Evolutionary conservation across 2,888 invertebrate genomes (phyloP), one percentile per base, ranked within the genome.

Genomic region (Eupelmus urozonus): DNA sequence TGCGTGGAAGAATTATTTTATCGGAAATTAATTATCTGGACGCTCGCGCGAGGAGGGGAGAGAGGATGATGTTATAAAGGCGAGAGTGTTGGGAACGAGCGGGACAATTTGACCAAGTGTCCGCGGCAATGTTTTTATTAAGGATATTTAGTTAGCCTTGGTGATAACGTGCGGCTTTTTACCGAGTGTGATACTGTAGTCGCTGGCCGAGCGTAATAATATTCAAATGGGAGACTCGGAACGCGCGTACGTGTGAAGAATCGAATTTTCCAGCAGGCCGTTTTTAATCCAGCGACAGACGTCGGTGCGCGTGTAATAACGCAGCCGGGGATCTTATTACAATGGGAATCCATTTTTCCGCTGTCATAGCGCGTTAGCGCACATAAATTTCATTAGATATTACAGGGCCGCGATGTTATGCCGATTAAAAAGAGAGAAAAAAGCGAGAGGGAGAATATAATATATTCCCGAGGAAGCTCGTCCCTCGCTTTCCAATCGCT

Each of bases 1-100:
- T 42, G 25, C 51, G 29, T 18, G 23, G n/a, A 60, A 62, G 45
- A 3, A 40, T 63, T n/a, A 13, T 72, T 72, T 72, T 72, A 72
- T 72, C 72, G 63, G 51, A 42, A 55, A 63, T 72, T 72, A 63
- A 62, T 72, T 72, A 72, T 72, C 72, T 40, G 70, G n/a, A 20
- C 60, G n/a, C 18, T 7, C 29, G 49, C 29, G 49, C 57, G 11
- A 4, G 27, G n/a, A n/a, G n/a, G n/a, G n/a, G n/a, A n/a, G 23
- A 18, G 13, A 23, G 34, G 25, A 34, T 67, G n/a, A 20, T n/a
- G 34, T 51, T 20, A 18, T 42, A 69, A 25, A 23, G 2, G 65
- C 20, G 25, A n/a, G 60, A 60, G 25, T 25, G 23, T 49, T 25
- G 25, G 9, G 16, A 63, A 16, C 25, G 25, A 23, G 13, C 16